Evolutionary conservation across 2,797 vertebrate genomes (phyloP).

Genomic region (Esox masquinongy): DNA sequence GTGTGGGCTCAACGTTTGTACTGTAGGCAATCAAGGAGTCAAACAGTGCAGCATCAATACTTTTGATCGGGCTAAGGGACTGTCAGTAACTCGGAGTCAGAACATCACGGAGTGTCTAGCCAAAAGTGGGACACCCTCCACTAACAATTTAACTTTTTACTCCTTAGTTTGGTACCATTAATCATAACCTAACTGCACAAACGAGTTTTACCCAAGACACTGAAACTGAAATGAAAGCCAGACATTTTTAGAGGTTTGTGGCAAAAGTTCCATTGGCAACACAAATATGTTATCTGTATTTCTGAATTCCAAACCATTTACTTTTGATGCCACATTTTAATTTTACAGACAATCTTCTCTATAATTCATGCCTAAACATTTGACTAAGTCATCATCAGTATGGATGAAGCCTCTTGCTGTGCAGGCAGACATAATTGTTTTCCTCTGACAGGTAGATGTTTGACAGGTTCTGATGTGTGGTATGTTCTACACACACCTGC

Average conservation of each 20-base stretch:
- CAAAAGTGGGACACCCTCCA: constrained; percentile 21
- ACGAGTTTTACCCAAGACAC: not conserved
- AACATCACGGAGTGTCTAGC: constrained; percentile 26
- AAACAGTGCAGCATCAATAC: constrained; percentile 36
- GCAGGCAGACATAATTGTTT: not conserved
- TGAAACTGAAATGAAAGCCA: not conserved
- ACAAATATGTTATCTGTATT: not conserved
- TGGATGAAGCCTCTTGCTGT: constrained; percentile 2
- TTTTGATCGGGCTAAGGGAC: constrained; percentile 33
- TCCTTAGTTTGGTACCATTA: constrained; percentile 29
- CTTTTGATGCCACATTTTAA: not conserved
- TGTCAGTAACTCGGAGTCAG: constrained; percentile 21
- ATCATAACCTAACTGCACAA: constrained; percentile 19
- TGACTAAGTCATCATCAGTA: not conserved
- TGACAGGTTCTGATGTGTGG: not conserved
- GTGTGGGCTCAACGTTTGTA: constrained; percentile 23
- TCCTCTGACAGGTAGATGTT: not conserved
- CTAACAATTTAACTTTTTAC: constrained; percentile 25
- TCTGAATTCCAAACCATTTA: not conserved
- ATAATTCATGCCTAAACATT: constrained; percentile 12
- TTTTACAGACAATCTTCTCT: constrained; percentile 7
- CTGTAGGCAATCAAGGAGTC: constrained; percentile 33
- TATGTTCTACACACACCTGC: not conserved
- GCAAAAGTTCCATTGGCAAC: not conserved
- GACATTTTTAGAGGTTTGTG: not conserved